Evolutionary conservation across 1,140 invertebrate species (phyloP), one percentile per base, ranked within the genome.

Genomic region (Phymastichus coffea): DNA sequence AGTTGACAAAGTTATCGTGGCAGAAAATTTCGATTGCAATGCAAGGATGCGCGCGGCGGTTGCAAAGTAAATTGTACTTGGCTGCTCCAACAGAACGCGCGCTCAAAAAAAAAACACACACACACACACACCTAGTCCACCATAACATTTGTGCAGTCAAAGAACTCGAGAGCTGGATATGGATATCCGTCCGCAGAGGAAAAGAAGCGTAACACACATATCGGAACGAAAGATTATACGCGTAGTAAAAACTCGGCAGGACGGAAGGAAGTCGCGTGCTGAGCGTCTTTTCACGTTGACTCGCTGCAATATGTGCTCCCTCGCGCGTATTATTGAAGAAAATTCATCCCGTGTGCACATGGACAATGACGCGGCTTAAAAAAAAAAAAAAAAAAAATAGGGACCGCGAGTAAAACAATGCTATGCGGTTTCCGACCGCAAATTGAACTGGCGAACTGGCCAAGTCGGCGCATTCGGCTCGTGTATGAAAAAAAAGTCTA

Each of bases 181-280:
- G 58, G 35, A 54, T 54, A 48, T 54, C 33, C 44, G 43, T 38
- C 58, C 49, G 25, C 49, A 47, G 14, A 33, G 28, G n/a, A n/a
- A n/a, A n/a, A n/a, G n/a, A n/a, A 22, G 22, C 4, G 9, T 4
- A 41, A 49, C 10, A 20, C 6, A 33, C 8, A 23, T 20, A 15
- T 51, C 56, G 57, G 40, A 51, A 28, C 15, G 35, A 37, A 22
- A 1, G 20, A 58, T 1, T 6, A 10, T 15, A 22, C n/a, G 9
- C n/a, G n/a, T 20, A 38, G 26, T 22, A 40, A 33, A 38, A 28
- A 58, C 25, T 4, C n/a, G 33, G 26, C 17, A 44, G 53, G 57
- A 54, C 62, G 57, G 51, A 65, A 19, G 62, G 40, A 58, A 57
- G 48, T 65, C 54, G 49, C 58, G 47, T 60, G 52, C 47, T 64